Percentiles rank a stretch among this genome's conserved stretches.
These are phyloP conservation scores for Barnardius zonarius DNA, from an alignment of 2,113 vertebrate genomes.

Conservation along the genomic window DNA sequence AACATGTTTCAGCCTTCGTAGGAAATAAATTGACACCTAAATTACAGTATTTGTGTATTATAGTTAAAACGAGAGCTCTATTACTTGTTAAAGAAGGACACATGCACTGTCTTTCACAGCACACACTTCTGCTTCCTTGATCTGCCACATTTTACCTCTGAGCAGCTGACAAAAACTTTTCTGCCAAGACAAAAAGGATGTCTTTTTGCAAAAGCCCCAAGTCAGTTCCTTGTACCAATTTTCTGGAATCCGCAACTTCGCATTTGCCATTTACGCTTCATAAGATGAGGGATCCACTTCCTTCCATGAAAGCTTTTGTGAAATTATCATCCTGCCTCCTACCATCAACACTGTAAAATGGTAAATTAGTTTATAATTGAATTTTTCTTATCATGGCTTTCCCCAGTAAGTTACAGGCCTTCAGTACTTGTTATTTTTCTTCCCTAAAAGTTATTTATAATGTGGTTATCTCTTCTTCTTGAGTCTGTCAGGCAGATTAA, in stretches of 20 bases:
- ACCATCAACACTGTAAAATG: not conserved
- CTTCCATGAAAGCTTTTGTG: not conserved
- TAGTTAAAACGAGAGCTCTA: not conserved
- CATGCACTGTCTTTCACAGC: not conserved
- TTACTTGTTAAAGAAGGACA: not conserved
- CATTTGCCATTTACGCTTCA: not conserved
- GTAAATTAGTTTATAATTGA: slow-evolving; percentile 39
- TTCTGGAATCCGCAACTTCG: not conserved
- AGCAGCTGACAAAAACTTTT: not conserved
- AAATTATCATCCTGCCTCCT: not conserved
- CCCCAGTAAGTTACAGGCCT: not conserved
- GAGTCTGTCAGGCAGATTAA: not conserved
- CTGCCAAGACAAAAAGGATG: not conserved
- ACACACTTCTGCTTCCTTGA: not conserved
- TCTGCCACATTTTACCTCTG: not conserved
- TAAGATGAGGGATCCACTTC: not conserved
- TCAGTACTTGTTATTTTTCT: not conserved
- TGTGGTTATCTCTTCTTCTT: not conserved
- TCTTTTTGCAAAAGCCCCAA: not conserved
- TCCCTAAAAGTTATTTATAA: not conserved
- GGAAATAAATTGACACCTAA: not conserved
- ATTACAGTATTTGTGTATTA: not conserved
- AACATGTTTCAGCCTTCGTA: not conserved
- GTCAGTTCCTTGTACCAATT: not conserved
- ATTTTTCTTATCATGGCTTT: slow-evolving; percentile 26